phyloP scores from a whole-genome alignment of 2,888 invertebrate species.

The Congeria kusceri region DNA sequence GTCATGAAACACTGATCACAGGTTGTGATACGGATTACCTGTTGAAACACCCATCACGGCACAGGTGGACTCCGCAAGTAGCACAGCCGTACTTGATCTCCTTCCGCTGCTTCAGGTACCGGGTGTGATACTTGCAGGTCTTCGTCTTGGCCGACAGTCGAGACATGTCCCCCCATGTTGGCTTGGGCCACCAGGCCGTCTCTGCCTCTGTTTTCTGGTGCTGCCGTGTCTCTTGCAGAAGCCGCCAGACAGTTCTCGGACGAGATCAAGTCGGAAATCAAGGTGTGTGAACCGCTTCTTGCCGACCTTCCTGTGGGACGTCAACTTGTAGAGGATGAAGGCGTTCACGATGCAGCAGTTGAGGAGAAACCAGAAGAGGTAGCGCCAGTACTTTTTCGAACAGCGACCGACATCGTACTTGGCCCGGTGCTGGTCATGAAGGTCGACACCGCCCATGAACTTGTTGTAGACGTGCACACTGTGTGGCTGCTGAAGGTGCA shows the following conservation, averaged over 20 bases:
- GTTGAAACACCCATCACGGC: conserved; percentile 24
- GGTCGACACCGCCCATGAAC: conserved; percentile 61
- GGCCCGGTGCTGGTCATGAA: conserved; percentile 50
- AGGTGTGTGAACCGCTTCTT: too few species aligned
- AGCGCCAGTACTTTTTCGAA: conserved; percentile 49
- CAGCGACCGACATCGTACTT: conserved; percentile 49
- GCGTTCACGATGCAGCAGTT: conserved; percentile 47
- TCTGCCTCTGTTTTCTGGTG: too few species aligned
- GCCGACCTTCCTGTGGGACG: too few species aligned
- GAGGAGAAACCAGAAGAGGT: conserved; percentile 45
- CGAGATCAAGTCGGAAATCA: too few species aligned
- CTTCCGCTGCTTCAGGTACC: conserved; percentile 4
- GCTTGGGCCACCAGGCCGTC: not conserved
- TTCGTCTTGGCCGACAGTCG: conserved; percentile 11
- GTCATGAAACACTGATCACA: not conserved
- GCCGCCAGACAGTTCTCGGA: too few species aligned
- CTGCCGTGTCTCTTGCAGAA: too few species aligned
- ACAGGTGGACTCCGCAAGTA: conserved; percentile 24
- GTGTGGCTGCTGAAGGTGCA: conserved; percentile 46
- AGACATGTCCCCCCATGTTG: not conserved
- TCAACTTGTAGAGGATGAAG: conserved; percentile 29
- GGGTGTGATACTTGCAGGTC: conserved; percentile 7
- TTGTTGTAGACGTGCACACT: conserved; percentile 25
- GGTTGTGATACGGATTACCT: conserved; percentile 7
- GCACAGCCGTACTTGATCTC: conserved; percentile 25